Evolutionary conservation across 2,888 invertebrate species (phyloP).

Genomic region (Drosophila setosimentum): DNA sequence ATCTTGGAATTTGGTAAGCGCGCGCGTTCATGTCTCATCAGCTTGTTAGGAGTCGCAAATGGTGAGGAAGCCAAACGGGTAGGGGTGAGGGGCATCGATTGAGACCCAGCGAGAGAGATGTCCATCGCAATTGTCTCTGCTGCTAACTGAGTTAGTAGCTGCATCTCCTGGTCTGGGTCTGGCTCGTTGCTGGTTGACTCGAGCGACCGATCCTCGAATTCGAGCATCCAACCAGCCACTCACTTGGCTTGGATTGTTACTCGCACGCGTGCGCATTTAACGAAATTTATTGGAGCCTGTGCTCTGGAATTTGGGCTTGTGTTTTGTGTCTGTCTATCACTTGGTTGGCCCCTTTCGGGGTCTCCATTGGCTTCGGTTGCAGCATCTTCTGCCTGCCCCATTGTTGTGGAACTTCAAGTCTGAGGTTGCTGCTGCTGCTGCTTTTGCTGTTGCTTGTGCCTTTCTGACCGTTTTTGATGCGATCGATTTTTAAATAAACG

Average conservation of each 20-base stretch:
- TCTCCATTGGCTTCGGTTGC: constrained; percentile 41
- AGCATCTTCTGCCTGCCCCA: constrained; percentile 51
- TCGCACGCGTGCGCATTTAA: constrained; percentile 84
- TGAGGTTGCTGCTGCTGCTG: background rate
- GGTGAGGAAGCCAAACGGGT: background rate
- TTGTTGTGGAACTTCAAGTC: constrained; percentile 52
- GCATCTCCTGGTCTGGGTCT: constrained; percentile 18
- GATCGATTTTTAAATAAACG: constrained; percentile 74
- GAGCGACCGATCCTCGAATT: constrained; percentile 22
- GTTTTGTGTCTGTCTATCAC: constrained; percentile 80
- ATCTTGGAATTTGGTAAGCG: constrained; percentile 83
- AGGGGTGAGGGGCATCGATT: constrained; percentile 23
- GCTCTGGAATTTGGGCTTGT: constrained; percentile 81
- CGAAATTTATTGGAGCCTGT: constrained; percentile 83
- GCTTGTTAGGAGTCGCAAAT: constrained; percentile 78
- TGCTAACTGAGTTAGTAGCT: constrained; percentile 78
- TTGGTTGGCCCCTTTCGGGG: constrained; percentile 37
- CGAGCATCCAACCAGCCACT: constrained; percentile 13
- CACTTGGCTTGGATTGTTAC: constrained; percentile 55
- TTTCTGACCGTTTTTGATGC: constrained; percentile 56
- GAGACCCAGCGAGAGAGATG: constrained; percentile 71
- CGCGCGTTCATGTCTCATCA: constrained; percentile 83
- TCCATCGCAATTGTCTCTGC: constrained; percentile 73
- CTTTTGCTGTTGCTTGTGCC: background rate
- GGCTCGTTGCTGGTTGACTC: background rate